Percentiles rank a stretch among this genome's conserved stretches.
phyloP scores from a whole-genome alignment of 2,797 vertebrate species.

The Lycodopsis pacificus region DNA sequence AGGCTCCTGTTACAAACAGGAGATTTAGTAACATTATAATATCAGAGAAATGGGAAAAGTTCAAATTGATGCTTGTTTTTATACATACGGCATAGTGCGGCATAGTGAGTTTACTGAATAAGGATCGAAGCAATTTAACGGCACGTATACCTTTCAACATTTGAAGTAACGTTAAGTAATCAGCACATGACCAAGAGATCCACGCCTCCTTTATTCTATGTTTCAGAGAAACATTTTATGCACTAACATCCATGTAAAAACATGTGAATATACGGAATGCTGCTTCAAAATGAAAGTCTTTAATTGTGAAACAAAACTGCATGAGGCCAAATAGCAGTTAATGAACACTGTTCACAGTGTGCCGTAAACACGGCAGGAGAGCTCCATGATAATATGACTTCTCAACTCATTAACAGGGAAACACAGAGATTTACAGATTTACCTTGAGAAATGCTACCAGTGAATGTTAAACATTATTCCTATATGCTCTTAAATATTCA shows the following conservation, averaged over 20 bases:
- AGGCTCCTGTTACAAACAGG: slow-evolving; percentile 27
- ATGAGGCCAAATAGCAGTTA: slow-evolving; percentile 24
- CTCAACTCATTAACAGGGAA: slow-evolving; percentile 36
- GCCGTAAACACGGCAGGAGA: slow-evolving; percentile 40
- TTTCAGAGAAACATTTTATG: background rate
- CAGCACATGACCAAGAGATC: background rate
- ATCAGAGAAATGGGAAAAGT: slow-evolving; percentile 11
- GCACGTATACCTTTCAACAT: background rate
- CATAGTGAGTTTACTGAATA: background rate
- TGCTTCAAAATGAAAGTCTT: slow-evolving; percentile 25
- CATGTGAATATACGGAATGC: background rate
- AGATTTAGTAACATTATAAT: slow-evolving; percentile 24
- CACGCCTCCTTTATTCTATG: background rate
- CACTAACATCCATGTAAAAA: background rate
- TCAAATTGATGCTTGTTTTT: slow-evolving; percentile 32
- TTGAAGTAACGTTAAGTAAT: slow-evolving; percentile 3
- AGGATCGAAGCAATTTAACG: background rate
- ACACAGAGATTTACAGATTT: slow-evolving; percentile 36
- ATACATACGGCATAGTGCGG: slow-evolving; percentile 20
- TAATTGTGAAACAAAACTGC: slow-evolving; percentile 39
- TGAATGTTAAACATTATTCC: slow-evolving; percentile 32
- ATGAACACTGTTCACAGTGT: slow-evolving; percentile 38
- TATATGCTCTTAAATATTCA: slow-evolving; percentile 27
- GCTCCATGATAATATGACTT: slow-evolving; percentile 35
- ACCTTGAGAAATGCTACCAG: slow-evolving; percentile 39